Evolutionary conservation across 2,113 vertebrate species (phyloP).

Genomic region (Phainopepla nitens): DNA sequence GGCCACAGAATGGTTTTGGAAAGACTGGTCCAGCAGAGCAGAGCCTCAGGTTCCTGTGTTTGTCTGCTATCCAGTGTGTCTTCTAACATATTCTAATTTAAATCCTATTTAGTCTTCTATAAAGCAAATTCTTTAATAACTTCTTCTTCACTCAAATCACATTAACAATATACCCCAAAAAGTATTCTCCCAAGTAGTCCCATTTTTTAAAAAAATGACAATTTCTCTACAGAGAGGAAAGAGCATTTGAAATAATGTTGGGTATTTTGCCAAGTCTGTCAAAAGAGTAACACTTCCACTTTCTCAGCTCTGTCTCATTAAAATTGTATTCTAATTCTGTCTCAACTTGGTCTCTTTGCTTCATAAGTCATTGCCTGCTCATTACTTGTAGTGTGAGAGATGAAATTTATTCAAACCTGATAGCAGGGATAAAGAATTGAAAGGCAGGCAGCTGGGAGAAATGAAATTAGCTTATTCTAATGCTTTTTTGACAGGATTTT

Average conservation of each 20-base stretch:
- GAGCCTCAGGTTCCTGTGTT: not conserved
- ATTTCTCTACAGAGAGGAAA: conserved; percentile 64
- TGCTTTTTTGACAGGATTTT: conserved; percentile 65
- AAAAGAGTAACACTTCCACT: conserved; percentile 74
- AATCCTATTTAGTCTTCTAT: not conserved
- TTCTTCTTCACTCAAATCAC: conserved; percentile 52
- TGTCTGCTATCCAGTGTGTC: not conserved
- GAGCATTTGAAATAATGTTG: conserved; percentile 74
- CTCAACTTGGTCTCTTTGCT: conserved; percentile 75
- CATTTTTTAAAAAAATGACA: conserved; percentile 8
- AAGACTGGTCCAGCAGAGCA: not conserved
- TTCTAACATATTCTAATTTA: not conserved
- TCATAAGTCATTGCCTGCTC: conserved; percentile 82
- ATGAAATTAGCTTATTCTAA: conserved; percentile 78
- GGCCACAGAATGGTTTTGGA: not conserved
- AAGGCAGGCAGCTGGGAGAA: conserved; percentile 74
- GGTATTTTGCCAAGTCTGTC: conserved; percentile 80
- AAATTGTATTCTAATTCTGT: conserved; percentile 81
- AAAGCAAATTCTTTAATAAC: conserved; percentile 52
- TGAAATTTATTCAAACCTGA: conserved; percentile 80
- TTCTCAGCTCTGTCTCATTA: conserved; percentile 79
- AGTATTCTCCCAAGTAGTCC: conserved; percentile 32
- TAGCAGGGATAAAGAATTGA: conserved; percentile 76
- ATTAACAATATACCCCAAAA: conserved; percentile 53
- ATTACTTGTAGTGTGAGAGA: conserved; percentile 77